These are phyloP conservation scores for Conchocele bisecta DNA, from an alignment of 2,888 invertebrate species.

Conservation along the genomic window DNA sequence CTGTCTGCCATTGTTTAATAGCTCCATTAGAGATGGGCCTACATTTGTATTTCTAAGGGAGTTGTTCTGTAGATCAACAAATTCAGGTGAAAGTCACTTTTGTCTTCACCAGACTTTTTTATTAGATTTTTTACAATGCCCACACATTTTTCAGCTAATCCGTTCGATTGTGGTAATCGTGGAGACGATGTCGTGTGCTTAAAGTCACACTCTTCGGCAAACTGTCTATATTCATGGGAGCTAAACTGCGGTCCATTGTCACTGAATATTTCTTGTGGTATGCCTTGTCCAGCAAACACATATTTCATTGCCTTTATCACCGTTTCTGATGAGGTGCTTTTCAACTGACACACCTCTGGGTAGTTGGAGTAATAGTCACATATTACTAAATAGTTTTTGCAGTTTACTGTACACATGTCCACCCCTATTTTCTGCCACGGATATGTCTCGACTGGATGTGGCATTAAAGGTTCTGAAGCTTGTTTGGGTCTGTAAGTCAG, in stretches of 20 bases:
- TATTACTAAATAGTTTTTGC: conserved; percentile 11
- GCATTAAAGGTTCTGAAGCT: not conserved
- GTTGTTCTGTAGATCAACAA: not conserved
- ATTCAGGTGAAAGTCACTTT: not conserved
- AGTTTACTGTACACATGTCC: conserved; percentile 3
- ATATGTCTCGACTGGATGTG: not conserved
- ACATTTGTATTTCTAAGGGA: conserved; percentile 4
- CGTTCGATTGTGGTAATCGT: conserved; percentile 5
- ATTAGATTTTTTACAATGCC: conserved; percentile 2
- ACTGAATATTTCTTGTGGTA: conserved; percentile 7
- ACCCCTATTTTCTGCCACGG: conserved; percentile 11
- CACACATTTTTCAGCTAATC: conserved; percentile 1
- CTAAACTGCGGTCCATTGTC: conserved; percentile 24
- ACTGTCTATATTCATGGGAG: conserved; percentile 1
- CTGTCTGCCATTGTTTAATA: not conserved
- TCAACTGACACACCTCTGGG: conserved; percentile 14
- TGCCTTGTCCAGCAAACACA: conserved; percentile 16
- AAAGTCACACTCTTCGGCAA: conserved; percentile 15
- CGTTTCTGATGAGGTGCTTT: conserved; percentile 1
- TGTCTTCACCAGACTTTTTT: conserved; percentile 2
- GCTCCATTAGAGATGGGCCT: not conserved
- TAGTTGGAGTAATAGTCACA: conserved; percentile 6
- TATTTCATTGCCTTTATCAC: conserved; percentile 14
- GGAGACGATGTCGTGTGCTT: conserved; percentile 5
- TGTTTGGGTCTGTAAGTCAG: conserved; percentile 4